Evolutionary conservation across 2,113 vertebrate genomes (phyloP), one percentile per base, ranked within the genome.

Genomic region (Zosterops japonicus): DNA sequence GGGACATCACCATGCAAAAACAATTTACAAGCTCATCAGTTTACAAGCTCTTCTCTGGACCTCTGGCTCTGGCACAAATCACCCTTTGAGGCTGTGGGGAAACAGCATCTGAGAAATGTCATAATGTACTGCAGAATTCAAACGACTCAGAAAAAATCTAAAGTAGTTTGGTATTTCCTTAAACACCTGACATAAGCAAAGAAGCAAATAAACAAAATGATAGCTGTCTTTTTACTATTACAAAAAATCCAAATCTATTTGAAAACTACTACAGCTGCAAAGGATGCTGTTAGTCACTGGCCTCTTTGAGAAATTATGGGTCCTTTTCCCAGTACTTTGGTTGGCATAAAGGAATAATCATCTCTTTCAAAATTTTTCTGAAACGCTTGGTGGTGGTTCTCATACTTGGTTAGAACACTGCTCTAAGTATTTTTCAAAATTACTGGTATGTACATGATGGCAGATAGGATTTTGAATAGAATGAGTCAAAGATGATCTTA

Each of bases 21-120:
- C 1, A 36, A n/a, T 11, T 25, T 33, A 47, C 4, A 70, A 74
- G 13, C 7, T 78, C 23, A 55, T n/a, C 2, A 5, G 12, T 49
- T 49, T 49, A 49, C 22, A 14, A 61, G 47, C 8, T 84, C 33
- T 52, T 31, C 52, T 47, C 55, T 41, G 25, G 78, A 35, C 8
- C 28, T 65, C 42, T 5, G 1, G 11, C 12, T 46, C 7, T 14
- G 12, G 14, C 25, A 69, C 5, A 82, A 82, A 2, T 3, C 41
- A 53, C 6, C 0, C 5, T 56, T 70, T 31, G 6, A 5, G 12
- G 3, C 4, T 3, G 3, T 12, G 2, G 4, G 20, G 3, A 3
- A 36, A 49, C 14, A 36, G 11, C 27, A 5, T 28, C 28, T 81
- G 36, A 70, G n/a, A 70, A 92, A 72, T 22, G 2, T 39, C 24